Conservation (phyloP, 2,797 vertebrate genomes). For the Gambelia wislizenii region DNA sequence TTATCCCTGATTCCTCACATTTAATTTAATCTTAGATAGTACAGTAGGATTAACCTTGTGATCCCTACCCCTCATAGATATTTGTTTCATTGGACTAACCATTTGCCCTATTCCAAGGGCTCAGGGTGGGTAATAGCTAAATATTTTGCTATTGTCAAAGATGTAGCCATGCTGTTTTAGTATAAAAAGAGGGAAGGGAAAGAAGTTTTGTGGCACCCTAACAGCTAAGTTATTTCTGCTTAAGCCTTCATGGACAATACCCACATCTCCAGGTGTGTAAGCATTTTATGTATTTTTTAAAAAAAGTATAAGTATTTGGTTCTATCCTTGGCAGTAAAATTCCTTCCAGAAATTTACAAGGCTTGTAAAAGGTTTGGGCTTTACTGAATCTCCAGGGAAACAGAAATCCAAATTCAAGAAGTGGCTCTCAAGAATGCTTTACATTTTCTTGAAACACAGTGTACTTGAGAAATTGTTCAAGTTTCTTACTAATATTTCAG, state of each 20-base stretch:
- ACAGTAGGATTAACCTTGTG: neutral
- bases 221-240: no score
- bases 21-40: neutral
- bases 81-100: neutral
- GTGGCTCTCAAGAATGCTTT: neutral
- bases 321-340: no score
- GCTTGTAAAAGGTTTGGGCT: neutral
- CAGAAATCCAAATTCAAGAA: neutral
- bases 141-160: no score
- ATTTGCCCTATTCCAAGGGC: neutral
- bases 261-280: no score
- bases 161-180: no score
- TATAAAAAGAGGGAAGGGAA: no score
- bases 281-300: no score
- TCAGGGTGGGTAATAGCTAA: neutral
- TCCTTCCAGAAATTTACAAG: neutral
- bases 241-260: no score
- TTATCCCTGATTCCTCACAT: neutral
- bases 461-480: neutral
- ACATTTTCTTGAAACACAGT: neutral
- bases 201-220: no score
- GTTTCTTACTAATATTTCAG: neutral
- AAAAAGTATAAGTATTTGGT: neutral
- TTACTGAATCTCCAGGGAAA: neutral
- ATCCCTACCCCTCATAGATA: neutral